These are phyloP conservation scores for Etheostoma spectabile DNA, from an alignment of 2,113 vertebrate genomes.

Conservation along the genomic window DNA sequence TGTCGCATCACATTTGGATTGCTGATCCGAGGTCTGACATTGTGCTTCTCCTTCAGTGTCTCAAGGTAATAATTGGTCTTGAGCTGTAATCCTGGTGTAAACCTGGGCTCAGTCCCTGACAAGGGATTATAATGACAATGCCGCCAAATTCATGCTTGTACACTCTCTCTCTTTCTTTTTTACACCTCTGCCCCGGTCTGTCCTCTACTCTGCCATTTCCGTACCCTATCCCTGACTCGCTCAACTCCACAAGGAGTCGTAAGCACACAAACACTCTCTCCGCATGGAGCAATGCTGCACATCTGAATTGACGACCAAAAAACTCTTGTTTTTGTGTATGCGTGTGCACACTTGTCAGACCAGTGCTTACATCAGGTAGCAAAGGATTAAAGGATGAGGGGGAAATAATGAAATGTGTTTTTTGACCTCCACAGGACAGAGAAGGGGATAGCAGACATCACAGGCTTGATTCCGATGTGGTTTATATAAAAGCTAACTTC, in stretches of 20 bases:
- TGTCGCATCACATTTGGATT: conserved; percentile 65
- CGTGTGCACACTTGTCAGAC: conserved; percentile 23
- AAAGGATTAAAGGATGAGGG: conserved; percentile 78
- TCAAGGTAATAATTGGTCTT: conserved; percentile 75
- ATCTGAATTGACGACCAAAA: conserved; percentile 55
- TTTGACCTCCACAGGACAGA: conserved; percentile 72
- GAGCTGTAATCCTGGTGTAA: conserved; percentile 76
- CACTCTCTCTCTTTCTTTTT: conserved; percentile 1
- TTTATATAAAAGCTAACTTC: conserved; percentile 62
- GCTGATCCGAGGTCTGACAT: conserved; percentile 66
- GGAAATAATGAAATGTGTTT: conserved; percentile 78
- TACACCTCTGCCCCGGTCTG: conserved; percentile 34
- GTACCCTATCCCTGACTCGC: conserved; percentile 1
- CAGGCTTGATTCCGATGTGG: conserved; percentile 45
- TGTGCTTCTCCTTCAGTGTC: conserved; percentile 70
- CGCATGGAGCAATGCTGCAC: background rate
- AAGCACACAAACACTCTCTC: conserved; percentile 23
- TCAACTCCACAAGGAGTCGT: conserved; percentile 8
- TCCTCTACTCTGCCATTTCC: conserved; percentile 36
- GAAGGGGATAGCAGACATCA: conserved; percentile 39
- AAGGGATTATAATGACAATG: conserved; percentile 70
- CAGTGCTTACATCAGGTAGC: conserved; percentile 54
- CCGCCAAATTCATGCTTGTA: conserved; percentile 46
- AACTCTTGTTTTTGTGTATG: conserved; percentile 40
- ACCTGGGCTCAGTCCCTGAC: conserved; percentile 60